These are phyloP conservation scores for Palythoa heliodiscus DNA, from an alignment of 92 coral and sea anemone species.

Conservation along the genomic window DNA sequence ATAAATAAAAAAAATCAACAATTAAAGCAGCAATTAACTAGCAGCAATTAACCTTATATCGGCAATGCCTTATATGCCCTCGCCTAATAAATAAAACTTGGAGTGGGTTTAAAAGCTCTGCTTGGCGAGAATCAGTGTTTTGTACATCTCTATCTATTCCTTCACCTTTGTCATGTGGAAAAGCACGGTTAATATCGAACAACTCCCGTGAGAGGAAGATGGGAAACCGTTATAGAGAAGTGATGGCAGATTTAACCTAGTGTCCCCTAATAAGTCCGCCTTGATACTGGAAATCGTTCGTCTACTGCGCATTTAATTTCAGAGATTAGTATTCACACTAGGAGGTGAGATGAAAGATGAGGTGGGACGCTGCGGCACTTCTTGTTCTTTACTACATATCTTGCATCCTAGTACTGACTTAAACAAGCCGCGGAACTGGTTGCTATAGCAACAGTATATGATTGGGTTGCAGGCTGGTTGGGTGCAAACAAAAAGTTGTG, in stretches of 20 bases:
- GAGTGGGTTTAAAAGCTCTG: too few species aligned
- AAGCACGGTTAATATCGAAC: too few species aligned
- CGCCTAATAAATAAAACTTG: too few species aligned
- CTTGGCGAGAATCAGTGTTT: too few species aligned
- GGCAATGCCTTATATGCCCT: too few species aligned
- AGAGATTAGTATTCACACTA: conserved; percentile 15
- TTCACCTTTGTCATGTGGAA: too few species aligned
- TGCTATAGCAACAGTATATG: conserved; percentile 46
- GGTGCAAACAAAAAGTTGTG: conserved; percentile 40
- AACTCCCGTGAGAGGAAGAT: too few species aligned
- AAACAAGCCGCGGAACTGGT: conserved; percentile 41
- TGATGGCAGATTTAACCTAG: background rate
- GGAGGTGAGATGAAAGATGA: conserved; percentile 41
- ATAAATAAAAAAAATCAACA: too few species aligned
- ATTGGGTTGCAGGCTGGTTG: conserved; percentile 45
- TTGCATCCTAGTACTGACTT: conserved; percentile 33
- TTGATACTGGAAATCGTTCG: background rate
- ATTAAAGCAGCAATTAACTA: too few species aligned
- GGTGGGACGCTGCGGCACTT: conserved; percentile 4
- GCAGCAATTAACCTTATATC: too few species aligned
- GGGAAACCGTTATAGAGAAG: background rate
- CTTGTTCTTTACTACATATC: conserved; percentile 17
- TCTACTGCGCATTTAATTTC: background rate
- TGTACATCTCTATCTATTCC: too few species aligned
- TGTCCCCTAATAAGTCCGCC: background rate